Evolutionary conservation across 2,113 vertebrate species (phyloP).

Genomic region (chimpanzee (Pan troglodytes)): DNA sequence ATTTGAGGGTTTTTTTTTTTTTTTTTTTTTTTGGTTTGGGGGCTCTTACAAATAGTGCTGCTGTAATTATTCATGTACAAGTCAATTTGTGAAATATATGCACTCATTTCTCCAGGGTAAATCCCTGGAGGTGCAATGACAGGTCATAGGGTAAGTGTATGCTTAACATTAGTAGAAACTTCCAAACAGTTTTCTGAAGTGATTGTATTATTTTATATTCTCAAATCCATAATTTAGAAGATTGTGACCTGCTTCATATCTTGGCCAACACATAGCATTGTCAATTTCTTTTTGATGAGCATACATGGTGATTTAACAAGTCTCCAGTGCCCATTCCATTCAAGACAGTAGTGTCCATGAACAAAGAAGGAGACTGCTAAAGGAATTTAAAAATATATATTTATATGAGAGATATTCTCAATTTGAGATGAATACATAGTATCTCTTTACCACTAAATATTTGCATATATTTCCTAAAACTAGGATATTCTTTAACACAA

Average conservation of each 20-base stretch:
- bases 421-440: background rate
- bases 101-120: background rate
- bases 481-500: background rate
- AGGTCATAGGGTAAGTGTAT: background rate
- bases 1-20: background rate
- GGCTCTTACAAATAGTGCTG: background rate
- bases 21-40: background rate
- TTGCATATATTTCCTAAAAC: background rate
- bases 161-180: background rate
- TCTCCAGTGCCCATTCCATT: background rate
- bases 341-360: background rate
- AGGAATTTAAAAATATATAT: background rate
- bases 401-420: background rate
- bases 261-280: background rate
- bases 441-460: background rate
- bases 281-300: background rate
- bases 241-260: background rate
- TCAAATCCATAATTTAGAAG: background rate
- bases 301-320: background rate
- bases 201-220: background rate
- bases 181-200: background rate
- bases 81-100: background rate
- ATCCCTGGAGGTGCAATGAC: background rate
- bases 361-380: background rate
- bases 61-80: background rate